Evolutionary conservation across 2,888 invertebrate species (phyloP).

Genomic region (Cacoxenus indagator): DNA sequence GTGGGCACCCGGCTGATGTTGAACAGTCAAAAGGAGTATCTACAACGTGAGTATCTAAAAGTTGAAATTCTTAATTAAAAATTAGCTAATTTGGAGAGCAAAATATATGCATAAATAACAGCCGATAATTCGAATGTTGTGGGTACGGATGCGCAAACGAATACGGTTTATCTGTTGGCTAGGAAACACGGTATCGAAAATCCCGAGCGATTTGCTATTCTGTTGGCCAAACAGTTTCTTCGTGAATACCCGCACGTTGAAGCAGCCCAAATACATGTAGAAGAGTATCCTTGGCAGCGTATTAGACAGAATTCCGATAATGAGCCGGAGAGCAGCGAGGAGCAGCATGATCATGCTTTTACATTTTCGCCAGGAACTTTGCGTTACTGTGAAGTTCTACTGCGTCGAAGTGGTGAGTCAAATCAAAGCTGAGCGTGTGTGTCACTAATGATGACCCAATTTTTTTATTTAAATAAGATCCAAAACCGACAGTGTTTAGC

Average conservation of each 20-base stretch:
- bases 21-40: constrained; percentile 79
- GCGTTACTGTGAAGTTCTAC: constrained; percentile 79
- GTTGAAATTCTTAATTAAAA: too few species aligned
- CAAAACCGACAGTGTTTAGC: constrained; percentile 75
- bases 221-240: constrained; percentile 81
- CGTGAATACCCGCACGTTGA: constrained; percentile 81
- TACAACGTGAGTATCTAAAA: too few species aligned
- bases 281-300: constrained; percentile 84
- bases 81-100: neutral
- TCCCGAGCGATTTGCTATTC: constrained; percentile 82
- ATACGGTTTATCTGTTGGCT: constrained; percentile 84
- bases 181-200: constrained; percentile 83
- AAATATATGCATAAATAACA: neutral
- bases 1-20: constrained; percentile 80
- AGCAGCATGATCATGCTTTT: constrained; percentile 83
- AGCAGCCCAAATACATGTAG: constrained; percentile 78
- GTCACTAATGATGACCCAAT: neutral
- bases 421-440: neutral
- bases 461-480: constrained; percentile 65
- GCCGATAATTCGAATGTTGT: constrained; percentile 81
- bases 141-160: constrained; percentile 87
- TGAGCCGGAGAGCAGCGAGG: constrained; percentile 50
- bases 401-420: constrained; percentile 77
- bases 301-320: constrained; percentile 70
- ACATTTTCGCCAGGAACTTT: constrained; percentile 78